These are phyloP conservation scores for Drosophila kanapiae DNA, from an alignment of 1,140 invertebrate species.

Conservation along the genomic window DNA sequence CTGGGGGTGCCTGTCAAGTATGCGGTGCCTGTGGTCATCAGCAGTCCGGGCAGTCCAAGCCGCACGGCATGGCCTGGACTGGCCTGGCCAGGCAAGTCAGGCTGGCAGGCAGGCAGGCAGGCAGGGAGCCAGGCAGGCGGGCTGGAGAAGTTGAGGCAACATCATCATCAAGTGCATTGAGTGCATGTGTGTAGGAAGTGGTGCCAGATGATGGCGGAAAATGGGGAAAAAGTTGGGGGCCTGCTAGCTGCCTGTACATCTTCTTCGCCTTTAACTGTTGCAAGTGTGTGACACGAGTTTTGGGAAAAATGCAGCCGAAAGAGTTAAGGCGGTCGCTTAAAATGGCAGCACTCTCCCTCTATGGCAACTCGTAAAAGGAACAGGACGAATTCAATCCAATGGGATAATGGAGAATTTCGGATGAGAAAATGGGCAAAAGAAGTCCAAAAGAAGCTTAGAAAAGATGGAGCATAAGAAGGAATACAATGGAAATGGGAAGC, in stretches of 20 bases:
- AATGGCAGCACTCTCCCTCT: conserved; percentile 2
- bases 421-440: neutral
- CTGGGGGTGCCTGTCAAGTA: conserved; percentile 43
- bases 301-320: conserved; percentile 11
- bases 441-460: conserved; percentile 1
- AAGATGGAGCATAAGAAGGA: neutral
- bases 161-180: conserved; percentile 56
- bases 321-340: conserved; percentile 13
- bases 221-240: neutral
- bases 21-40: conserved; percentile 58
- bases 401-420: conserved; percentile 20
- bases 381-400: conserved; percentile 7
- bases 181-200: conserved; percentile 18
- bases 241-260: conserved; percentile 12
- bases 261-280: conserved; percentile 23
- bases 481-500: conserved; percentile 1
- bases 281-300: conserved; percentile 32
- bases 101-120: no score
- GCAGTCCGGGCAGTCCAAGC: conserved; percentile 29
- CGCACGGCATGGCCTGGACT: conserved; percentile 6
- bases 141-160: conserved; percentile 19
- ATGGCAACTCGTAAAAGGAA: conserved; percentile 4
- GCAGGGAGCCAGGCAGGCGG: no score
- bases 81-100: neutral
- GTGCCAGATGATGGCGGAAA: conserved; percentile 11